phyloP scores from a whole-genome alignment of 1,140 invertebrate genomes.

The Lucilia cuprina region DNA sequence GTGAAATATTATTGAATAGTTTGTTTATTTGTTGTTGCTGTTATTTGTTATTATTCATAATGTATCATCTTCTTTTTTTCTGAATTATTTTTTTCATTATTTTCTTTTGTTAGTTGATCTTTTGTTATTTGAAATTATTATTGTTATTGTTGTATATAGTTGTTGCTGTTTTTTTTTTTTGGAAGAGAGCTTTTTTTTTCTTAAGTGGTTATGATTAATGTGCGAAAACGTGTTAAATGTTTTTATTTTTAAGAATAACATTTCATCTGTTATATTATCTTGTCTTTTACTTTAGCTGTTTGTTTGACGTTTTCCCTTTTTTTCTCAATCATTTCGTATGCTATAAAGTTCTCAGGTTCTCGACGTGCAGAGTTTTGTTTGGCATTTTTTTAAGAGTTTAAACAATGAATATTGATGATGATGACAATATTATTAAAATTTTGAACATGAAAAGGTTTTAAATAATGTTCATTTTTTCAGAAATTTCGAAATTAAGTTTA shows the following conservation, averaged over 20 bases:
- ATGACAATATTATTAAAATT: not conserved
- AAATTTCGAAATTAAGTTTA: no score
- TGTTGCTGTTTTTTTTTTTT: not conserved
- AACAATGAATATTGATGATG: not conserved
- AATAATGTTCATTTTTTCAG: no score
- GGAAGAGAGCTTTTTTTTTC: not conserved
- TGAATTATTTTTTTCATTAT: not conserved
- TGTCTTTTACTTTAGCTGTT: not conserved
- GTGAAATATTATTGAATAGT: not conserved
- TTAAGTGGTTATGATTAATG: slow-evolving; percentile 41
- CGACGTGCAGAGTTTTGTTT: not conserved
- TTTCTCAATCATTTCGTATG: no score
- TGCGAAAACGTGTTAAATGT: slow-evolving; percentile 38
- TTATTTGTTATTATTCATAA: slow-evolving; percentile 13
- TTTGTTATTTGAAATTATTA: not conserved
- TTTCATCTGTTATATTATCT: not conserved
- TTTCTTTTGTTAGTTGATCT: not conserved
- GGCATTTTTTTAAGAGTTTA: not conserved
- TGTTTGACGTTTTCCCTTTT: no score
- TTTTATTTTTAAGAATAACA: not conserved
- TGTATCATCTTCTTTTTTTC: not conserved
- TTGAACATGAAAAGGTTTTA: no score
- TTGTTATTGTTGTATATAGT: not conserved
- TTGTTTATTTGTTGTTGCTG: not conserved
- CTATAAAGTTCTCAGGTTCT: no score